These are phyloP conservation scores for Drosophila prolongata DNA, from an alignment of 2,888 invertebrate genomes.

Conservation along the genomic window DNA sequence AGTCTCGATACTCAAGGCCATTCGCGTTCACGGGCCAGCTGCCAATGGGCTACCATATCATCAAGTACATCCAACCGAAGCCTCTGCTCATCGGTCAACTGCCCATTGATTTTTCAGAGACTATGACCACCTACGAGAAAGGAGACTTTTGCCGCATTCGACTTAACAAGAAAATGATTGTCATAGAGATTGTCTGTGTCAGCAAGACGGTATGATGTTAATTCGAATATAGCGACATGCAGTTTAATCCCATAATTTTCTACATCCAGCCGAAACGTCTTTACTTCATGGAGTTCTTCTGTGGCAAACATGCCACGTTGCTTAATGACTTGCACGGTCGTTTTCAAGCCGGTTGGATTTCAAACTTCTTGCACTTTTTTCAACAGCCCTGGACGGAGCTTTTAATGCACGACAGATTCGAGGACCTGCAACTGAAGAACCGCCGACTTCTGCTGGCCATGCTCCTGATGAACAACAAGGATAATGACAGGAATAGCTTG, in stretches of 20 bases:
- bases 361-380: slow-evolving; percentile 69
- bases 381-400: slow-evolving; percentile 71
- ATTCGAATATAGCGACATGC: no score
- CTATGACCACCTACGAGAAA: slow-evolving; percentile 60
- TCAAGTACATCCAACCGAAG: slow-evolving; percentile 68
- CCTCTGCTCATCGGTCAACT: slow-evolving; percentile 62
- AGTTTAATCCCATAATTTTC: no score
- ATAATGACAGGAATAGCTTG: not conserved
- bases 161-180: slow-evolving; percentile 55
- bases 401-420: slow-evolving; percentile 76
- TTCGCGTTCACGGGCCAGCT: slow-evolving; percentile 57
- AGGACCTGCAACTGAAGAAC: slow-evolving; percentile 55
- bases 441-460: slow-evolving; percentile 19
- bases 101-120: slow-evolving; percentile 49
- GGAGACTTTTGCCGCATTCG: slow-evolving; percentile 75
- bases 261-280: slow-evolving; percentile 27
- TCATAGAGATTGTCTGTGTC: slow-evolving; percentile 75
- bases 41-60: slow-evolving; percentile 58
- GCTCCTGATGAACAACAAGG: slow-evolving; percentile 30
- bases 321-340: slow-evolving; percentile 71
- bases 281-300: slow-evolving; percentile 73
- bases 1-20: slow-evolving; percentile 31
- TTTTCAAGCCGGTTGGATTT: slow-evolving; percentile 61
- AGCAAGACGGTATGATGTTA: slow-evolving; percentile 57
- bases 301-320: slow-evolving; percentile 74